Evolutionary conservation across 92 coral and sea anemone genomes (phyloP).

Genomic region (Zoanthus sociatus): DNA sequence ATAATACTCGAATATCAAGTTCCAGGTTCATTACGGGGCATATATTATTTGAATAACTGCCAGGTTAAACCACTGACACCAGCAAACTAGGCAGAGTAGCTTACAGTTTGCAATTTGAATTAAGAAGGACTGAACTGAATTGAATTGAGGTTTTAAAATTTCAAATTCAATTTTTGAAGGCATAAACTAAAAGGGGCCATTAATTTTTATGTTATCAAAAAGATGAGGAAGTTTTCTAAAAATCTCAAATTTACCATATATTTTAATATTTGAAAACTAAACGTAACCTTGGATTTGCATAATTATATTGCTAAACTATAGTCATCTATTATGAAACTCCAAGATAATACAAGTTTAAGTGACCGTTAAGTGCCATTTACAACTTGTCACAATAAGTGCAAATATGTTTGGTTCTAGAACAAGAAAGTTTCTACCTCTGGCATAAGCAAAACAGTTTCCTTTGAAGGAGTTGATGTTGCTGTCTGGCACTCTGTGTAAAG

Average conservation of each 20-base stretch:
- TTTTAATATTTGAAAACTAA: background rate
- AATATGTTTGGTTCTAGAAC: background rate
- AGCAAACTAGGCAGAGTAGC: background rate
- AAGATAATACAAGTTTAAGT: background rate
- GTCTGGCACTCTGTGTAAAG: too few species aligned
- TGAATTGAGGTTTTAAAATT: background rate
- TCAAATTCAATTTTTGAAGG: background rate
- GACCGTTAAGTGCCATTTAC: background rate
- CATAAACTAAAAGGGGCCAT: background rate
- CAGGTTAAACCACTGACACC: constrained; percentile 9
- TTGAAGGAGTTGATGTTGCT: too few species aligned
- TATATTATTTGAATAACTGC: background rate
- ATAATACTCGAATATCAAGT: background rate
- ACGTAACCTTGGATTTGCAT: background rate
- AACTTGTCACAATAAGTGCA: background rate
- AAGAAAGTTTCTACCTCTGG: constrained; percentile 3
- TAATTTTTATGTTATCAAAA: background rate
- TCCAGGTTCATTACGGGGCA: constrained; percentile 13
- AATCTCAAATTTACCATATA: background rate
- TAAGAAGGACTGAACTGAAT: background rate
- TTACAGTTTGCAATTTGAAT: background rate
- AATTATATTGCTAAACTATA: background rate
- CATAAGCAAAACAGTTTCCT: background rate
- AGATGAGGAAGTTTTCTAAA: background rate
- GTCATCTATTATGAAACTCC: constrained; percentile 1